Conservation (phyloP, 2,888 invertebrate species). For the Prosopocoilus inquinatus region DNA sequence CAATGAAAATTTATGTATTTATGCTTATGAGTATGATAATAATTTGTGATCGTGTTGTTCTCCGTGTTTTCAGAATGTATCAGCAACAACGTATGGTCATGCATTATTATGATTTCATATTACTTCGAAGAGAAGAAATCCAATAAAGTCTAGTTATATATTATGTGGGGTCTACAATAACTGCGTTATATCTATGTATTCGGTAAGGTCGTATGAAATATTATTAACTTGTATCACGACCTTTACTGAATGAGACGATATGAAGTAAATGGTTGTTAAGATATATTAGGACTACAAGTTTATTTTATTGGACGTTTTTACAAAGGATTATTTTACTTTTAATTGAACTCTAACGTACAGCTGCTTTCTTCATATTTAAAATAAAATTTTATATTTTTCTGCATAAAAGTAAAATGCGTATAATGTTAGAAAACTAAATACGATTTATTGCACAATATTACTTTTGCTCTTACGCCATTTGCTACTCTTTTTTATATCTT, state of each 20-base stretch:
- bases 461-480: no score
- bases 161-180: constrained; percentile 30
- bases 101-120: constrained; percentile 4
- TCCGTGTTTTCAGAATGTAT: no score
- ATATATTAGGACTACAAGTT: constrained; percentile 24
- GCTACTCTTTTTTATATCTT: no score
- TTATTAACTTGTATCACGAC: constrained; percentile 28
- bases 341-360: no score
- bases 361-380: neutral
- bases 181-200: constrained; percentile 24
- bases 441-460: no score
- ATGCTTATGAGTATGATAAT: no score
- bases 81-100: no score
- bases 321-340: constrained; percentile 6
- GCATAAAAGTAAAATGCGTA: no score
- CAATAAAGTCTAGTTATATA: constrained; percentile 21
- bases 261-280: constrained; percentile 30
- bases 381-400: no score
- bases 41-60: no score
- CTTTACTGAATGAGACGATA: constrained; percentile 23
- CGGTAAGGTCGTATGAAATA: constrained; percentile 23
- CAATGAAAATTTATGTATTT: no score
- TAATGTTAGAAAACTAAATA: no score
- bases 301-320: constrained; percentile 1
- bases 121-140: constrained; percentile 12